Conservation (phyloP, 37 sponge, comb jelly and placozoan genomes). For the Oscarella lobularis region DNA sequence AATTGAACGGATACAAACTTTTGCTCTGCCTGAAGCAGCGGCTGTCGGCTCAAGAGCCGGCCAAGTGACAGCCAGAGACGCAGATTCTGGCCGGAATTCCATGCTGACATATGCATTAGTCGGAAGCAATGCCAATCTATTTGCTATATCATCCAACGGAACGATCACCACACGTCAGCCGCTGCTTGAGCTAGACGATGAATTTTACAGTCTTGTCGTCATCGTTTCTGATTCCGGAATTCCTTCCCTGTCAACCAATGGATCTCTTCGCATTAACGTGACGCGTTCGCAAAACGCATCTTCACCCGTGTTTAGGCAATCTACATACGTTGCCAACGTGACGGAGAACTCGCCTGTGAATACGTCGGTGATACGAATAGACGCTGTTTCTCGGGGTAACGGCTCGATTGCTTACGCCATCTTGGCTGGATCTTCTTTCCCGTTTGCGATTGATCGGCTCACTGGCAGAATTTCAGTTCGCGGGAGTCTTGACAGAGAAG, state of each 20-base stretch:
- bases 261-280: background rate
- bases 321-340: background rate
- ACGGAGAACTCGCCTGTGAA: background rate
- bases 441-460: background rate
- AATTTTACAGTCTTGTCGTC: background rate
- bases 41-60: background rate
- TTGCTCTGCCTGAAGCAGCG: background rate
- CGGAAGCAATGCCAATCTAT: background rate
- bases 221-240: background rate
- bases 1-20: constrained; percentile 8
- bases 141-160: background rate
- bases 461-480: background rate
- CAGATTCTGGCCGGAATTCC: background rate
- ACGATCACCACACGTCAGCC: background rate
- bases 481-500: background rate
- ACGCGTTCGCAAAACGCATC: background rate
- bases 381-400: background rate
- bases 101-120: background rate
- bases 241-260: background rate
- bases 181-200: background rate
- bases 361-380: background rate
- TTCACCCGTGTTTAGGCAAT: background rate
- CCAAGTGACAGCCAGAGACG: background rate
- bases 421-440: background rate
- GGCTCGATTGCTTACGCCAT: background rate